These are phyloP conservation scores for Takifugu rubripes DNA, from an alignment of 2,797 vertebrate species.

Conservation along the genomic window DNA sequence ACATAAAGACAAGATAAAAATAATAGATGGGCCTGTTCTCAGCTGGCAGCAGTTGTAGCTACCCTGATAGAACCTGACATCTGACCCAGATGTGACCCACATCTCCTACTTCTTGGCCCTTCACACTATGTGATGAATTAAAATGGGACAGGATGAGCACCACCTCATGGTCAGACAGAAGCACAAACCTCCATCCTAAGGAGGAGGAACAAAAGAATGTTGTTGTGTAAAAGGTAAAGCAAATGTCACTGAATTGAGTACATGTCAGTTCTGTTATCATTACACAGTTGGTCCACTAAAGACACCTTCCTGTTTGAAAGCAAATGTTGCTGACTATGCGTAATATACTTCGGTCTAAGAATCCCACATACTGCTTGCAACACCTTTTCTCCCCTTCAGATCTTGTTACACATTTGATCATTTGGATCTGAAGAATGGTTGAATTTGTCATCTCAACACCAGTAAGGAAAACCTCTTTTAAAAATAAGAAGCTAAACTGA, in stretches of 20 bases:
- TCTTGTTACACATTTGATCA: not conserved
- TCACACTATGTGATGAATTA: constrained; percentile 3
- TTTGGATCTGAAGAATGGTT: no score
- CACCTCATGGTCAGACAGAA: not conserved
- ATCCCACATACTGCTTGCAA: no score
- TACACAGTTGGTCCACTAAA: constrained; percentile 11
- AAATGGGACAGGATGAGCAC: not conserved
- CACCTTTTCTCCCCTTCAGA: not conserved
- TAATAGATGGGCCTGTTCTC: not conserved
- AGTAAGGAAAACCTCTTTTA: no score
- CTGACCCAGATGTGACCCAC: not conserved
- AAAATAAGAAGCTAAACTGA: no score
- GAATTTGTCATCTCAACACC: no score
- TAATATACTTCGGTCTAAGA: not conserved
- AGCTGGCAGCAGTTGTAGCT: no score
- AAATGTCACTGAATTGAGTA: no score
- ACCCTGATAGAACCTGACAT: constrained; percentile 7
- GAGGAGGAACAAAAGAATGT: no score
- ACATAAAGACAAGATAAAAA: not conserved
- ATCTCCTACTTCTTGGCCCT: not conserved
- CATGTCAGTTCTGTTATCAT: not conserved
- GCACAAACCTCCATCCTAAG: not conserved
- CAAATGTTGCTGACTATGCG: not conserved
- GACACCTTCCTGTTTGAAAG: not conserved
- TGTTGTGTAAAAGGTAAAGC: no score